phyloP scores from a whole-genome alignment of 2,888 invertebrate species.

The Schizotus pectinicornis region DNA sequence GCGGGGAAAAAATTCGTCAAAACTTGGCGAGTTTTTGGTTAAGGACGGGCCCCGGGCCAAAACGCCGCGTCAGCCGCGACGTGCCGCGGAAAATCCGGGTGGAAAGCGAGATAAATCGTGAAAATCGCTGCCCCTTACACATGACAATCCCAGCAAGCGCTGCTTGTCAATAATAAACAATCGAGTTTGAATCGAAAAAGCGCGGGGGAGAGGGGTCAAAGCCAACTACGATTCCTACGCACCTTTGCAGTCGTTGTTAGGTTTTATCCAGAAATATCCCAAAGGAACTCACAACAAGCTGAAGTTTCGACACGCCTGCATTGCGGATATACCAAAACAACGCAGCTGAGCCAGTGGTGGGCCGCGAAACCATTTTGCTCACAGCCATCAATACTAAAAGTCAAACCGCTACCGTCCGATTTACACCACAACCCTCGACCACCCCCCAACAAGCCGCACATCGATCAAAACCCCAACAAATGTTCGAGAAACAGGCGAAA shows the following conservation, averaged over 20 bases:
- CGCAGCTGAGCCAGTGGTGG: conserved; percentile 59
- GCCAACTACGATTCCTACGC: conserved; percentile 33
- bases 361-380: conserved; percentile 60
- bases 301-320: conserved; percentile 59
- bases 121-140: neutral
- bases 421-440: conserved; percentile 8
- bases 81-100: conserved; percentile 15
- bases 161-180: conserved; percentile 40
- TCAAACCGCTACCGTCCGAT: conserved; percentile 27
- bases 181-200: conserved; percentile 42
- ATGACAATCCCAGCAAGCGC: conserved; percentile 18
- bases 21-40: conserved; percentile 1
- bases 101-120: conserved; percentile 8
- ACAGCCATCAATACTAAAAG: conserved; percentile 53
- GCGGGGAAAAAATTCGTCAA: neutral
- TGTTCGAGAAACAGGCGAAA: conserved; percentile 8
- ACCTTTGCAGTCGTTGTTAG: conserved; percentile 45
- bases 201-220: conserved; percentile 51
- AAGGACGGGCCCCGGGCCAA: neutral
- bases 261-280: conserved; percentile 56
- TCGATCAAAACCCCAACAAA: conserved; percentile 23
- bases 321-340: conserved; percentile 59
- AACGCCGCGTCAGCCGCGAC: conserved; percentile 28
- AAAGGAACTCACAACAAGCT: conserved; percentile 55
- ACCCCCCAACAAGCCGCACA: neutral